Conservation (phyloP, 2,888 invertebrate genomes). For the Heliconius ismenius region DNA sequence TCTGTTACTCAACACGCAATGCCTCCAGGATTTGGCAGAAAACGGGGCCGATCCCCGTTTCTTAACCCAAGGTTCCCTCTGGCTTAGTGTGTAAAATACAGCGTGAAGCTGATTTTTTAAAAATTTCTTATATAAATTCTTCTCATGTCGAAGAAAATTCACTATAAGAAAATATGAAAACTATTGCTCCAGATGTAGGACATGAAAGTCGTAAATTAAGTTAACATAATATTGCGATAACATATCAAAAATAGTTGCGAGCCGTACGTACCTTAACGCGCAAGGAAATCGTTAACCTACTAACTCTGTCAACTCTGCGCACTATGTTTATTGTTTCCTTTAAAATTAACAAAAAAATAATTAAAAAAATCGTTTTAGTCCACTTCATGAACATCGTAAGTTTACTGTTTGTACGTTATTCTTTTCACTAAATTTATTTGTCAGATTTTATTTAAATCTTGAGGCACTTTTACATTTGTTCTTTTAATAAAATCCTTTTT, state of each 20-base stretch:
- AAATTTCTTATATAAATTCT: neutral
- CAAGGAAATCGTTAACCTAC: constrained; percentile 68
- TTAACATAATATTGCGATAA: constrained; percentile 64
- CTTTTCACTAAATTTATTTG: neutral
- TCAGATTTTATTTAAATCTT: neutral
- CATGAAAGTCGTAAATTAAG: constrained; percentile 66
- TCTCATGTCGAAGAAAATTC: constrained; percentile 20
- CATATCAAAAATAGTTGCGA: constrained; percentile 60
- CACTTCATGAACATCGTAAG: neutral
- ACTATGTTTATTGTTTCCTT: constrained; percentile 34
- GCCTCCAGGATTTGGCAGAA: no score
- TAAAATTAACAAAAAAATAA: neutral
- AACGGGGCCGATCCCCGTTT: no score
- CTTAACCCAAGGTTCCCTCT: no score
- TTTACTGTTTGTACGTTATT: neutral
- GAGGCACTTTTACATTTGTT: neutral
- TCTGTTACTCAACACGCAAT: no score
- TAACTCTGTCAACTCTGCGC: constrained; percentile 50
- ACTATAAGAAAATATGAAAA: constrained; percentile 50
- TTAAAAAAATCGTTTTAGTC: neutral
- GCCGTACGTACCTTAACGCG: constrained; percentile 58
- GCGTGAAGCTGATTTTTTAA: no score
- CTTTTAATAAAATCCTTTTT: neutral
- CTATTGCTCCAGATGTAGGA: constrained; percentile 62
- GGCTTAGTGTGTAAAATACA: no score